A percentile compares a stretch with the other conserved stretches of the same genome.
phyloP scores from a whole-genome alignment of 1,140 invertebrate genomes.

The Drosophila repleta region DNA sequence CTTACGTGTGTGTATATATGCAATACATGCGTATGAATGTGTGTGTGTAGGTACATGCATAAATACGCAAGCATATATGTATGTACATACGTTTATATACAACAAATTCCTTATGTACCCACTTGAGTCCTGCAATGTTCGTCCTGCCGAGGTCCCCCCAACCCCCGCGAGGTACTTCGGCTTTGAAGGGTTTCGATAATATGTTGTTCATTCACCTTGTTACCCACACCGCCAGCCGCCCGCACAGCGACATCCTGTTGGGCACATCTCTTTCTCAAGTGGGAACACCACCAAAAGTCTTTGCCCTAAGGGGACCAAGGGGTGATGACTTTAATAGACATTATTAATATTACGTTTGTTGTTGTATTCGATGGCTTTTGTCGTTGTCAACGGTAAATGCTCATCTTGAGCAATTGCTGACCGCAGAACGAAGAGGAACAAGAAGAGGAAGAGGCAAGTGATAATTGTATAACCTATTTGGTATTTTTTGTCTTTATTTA shows the following conservation, averaged over 20 bases:
- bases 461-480: not conserved
- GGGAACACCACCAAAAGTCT: conserved; percentile 25
- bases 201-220: conserved; percentile 77
- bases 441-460: not conserved
- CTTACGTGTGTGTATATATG: not conserved
- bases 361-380: conserved; percentile 11
- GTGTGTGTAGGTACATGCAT: conserved; percentile 2
- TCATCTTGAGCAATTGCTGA: not conserved
- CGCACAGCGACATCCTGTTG: conserved; percentile 34
- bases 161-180: conserved; percentile 35
- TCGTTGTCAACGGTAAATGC: conserved; percentile 5
- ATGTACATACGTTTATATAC: conserved; percentile 13
- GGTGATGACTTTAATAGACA: conserved; percentile 36
- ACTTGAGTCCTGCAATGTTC: conserved; percentile 25
- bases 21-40: not conserved
- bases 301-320: conserved; percentile 7
- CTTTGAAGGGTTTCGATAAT: conserved; percentile 67
- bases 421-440: not conserved
- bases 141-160: conserved; percentile 14
- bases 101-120: conserved; percentile 26
- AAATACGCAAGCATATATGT: conserved; percentile 6
- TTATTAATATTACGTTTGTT: conserved; percentile 10
- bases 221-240: conserved; percentile 1
- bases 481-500: too few species aligned
- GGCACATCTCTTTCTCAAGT: conserved; percentile 50